Base-by-base conservation (phyloP, 2,797 vertebrate species). In the Eleutherodactylus coqui region DNA sequence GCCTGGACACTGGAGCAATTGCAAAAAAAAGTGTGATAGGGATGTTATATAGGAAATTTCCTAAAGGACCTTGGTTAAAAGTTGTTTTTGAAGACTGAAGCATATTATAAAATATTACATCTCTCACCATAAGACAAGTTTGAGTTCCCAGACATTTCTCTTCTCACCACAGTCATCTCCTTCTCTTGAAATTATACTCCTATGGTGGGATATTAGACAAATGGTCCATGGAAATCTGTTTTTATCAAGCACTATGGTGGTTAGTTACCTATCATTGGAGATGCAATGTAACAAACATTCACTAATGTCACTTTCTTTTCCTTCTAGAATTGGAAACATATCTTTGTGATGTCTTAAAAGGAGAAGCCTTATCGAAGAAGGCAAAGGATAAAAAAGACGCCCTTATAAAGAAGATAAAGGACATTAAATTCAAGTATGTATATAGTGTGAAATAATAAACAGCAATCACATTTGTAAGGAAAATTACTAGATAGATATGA, bases 291-390 rank as follows among this genome's bases (percentile, higher is more conserved):
- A 43, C 36, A 41, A 38, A 73, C 45, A 13, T 58, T 89, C 77
- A 90, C 36, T 79, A 19, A 72, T 70, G 89, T 92, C 0, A 47
- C 53, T 89, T 92, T 91, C 69, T 89, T 73, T 91, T 78, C 83
- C 83, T 94, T 91, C 91, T 93, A 99, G 97, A 98, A 92, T 88
- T 99, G 58, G 97, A 99, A 88, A 86, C 58, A 13, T 99, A 96
- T 93, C 90, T 98, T 90, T 92, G 88, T 24, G 96, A 97, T 87
- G 92, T 91, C 0, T 89, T 99, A 75, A 98, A 95, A 93, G 96
- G 94, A 79, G 98, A 99, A 93, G 96, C 89, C 92, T 91, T 99
- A 88, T 97, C 96, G 89, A 99, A 96, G 94, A 98, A 94, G 94
- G 95, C 94, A 36, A 99, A 97, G 89, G 98, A 99, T 84, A 97